Conservation (phyloP, 1,140 invertebrate genomes). For the Procambarus clarkii region DNA sequence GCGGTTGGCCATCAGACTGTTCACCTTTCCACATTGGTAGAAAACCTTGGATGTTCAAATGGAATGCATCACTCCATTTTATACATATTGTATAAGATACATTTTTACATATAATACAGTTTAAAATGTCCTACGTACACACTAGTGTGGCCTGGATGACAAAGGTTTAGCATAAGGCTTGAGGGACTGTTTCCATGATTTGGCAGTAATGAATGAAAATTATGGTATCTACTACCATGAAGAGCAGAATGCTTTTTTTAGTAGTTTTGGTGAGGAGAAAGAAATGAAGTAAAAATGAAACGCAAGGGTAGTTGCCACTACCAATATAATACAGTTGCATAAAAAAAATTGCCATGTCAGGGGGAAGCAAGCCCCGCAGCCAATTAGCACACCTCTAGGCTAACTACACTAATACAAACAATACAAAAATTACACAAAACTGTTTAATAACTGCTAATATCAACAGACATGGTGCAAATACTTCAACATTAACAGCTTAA, state of each 20-base stretch:
- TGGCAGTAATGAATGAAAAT: conserved; percentile 5
- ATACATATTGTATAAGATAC: conserved; percentile 72
- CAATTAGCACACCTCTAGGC: conserved; percentile 63
- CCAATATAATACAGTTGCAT: background rate
- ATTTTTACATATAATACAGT: conserved; percentile 73
- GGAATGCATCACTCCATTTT: conserved; percentile 73
- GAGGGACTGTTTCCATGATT: conserved; percentile 40
- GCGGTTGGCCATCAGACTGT: conserved; percentile 52
- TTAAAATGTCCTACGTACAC: conserved; percentile 66
- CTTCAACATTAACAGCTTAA: conserved; percentile 59
- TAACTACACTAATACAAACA: conserved; percentile 69
- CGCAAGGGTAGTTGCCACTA: background rate
- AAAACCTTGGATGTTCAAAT: conserved; percentile 64
- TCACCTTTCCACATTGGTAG: background rate
- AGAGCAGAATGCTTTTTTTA: background rate
- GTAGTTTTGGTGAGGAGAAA: background rate
- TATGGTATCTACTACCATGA: background rate
- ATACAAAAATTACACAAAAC: conserved; percentile 67
- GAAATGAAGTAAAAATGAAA: background rate
- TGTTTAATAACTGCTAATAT: conserved; percentile 65
- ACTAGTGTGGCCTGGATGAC: conserved; percentile 65
- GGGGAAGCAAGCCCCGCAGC: conserved; percentile 40
- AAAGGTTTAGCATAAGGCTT: conserved; percentile 43
- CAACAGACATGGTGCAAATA: conserved; percentile 70
- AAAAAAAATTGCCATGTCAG: conserved; percentile 5